Percentiles rank a stretch among this genome's conserved stretches.
phyloP scores from a whole-genome alignment of 53 echinoderm and acorn worm species.

The Antedon mediterranea region DNA sequence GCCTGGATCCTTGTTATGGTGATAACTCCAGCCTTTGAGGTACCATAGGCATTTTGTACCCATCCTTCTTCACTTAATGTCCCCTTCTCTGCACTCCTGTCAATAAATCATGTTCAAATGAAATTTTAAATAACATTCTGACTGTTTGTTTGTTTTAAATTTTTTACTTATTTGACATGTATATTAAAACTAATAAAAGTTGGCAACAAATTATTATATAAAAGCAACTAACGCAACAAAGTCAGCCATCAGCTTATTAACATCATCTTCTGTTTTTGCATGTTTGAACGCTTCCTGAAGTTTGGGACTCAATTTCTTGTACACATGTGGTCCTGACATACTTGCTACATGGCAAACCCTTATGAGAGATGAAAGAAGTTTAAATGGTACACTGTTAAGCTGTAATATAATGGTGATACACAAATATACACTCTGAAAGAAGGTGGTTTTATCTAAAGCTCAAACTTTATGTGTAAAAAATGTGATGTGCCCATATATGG shows the following conservation, averaged over 20 bases:
- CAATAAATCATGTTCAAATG: no score
- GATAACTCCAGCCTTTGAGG: constrained; percentile 21
- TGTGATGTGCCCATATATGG: no score
- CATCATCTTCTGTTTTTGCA: constrained; percentile 14
- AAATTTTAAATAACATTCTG: no score
- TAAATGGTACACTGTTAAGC: no score
- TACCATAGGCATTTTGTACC: constrained; percentile 23
- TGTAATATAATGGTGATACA: no score
- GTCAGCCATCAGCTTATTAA: constrained; percentile 21
- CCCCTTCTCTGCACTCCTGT: constrained; percentile 3
- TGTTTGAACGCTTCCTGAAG: constrained; percentile 12
- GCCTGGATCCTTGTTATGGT: constrained; percentile 23
- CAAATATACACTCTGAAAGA: no score
- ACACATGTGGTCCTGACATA: constrained; percentile 6
- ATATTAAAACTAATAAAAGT: no score
- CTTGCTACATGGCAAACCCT: constrained; percentile 24
- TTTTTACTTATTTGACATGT: no score
- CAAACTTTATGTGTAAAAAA: no score
- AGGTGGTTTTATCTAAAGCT: no score
- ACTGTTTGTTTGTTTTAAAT: no score
- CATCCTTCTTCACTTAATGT: constrained; percentile 4
- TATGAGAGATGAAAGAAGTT: neutral
- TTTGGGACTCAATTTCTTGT: constrained; percentile 11
- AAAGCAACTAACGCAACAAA: constrained; percentile 19
- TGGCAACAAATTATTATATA: no score